Evolutionary conservation across 2,113 vertebrate species (phyloP).

Genomic region (Ploceus nigricollis): DNA sequence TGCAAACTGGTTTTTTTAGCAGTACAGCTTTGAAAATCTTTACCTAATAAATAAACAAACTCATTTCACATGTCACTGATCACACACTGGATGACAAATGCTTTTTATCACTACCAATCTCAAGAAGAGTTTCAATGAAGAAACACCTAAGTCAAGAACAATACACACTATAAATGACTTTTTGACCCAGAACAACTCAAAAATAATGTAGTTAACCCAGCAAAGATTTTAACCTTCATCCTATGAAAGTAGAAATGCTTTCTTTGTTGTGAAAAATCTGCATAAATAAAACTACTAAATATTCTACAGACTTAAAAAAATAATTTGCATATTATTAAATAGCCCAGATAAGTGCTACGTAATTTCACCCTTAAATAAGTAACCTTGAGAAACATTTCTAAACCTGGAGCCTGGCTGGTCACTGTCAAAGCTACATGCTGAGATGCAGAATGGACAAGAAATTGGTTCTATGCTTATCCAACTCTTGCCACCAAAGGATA

Average conservation of each 20-base stretch:
- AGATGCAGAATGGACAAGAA: background rate
- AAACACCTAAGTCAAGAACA: background rate
- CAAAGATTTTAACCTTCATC: background rate
- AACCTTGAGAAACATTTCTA: background rate
- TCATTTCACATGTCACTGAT: background rate
- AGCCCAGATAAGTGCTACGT: background rate
- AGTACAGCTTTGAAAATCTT: background rate
- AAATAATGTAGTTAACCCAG: background rate
- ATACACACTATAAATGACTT: background rate
- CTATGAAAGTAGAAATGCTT: background rate
- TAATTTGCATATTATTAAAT: background rate
- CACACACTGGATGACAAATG: background rate
- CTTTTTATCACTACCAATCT: background rate
- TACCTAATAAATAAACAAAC: background rate
- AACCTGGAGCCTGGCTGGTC: background rate
- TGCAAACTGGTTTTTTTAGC: background rate
- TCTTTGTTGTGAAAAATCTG: background rate
- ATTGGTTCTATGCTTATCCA: background rate
- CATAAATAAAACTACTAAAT: background rate
- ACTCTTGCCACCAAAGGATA: background rate
- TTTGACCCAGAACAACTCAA: background rate
- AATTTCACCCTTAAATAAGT: background rate
- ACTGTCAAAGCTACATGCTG: background rate
- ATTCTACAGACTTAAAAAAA: background rate
- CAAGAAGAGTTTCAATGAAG: background rate